Conservation (phyloP, 53 echinoderm and acorn worm species). For the Echinometra lucunter region DNA sequence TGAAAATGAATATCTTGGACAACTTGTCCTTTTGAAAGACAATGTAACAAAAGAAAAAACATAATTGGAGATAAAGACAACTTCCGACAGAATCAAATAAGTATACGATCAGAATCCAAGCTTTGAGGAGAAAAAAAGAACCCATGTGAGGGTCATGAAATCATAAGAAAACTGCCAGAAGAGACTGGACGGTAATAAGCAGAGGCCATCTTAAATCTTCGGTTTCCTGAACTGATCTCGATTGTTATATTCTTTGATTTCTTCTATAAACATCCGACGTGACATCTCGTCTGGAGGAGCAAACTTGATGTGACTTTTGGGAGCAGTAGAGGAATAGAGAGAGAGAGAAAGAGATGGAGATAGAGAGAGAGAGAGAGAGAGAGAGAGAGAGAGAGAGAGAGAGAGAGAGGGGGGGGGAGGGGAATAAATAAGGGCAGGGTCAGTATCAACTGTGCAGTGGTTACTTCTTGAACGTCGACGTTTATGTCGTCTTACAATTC, state of each 20-base stretch:
- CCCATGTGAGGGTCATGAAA: not conserved
- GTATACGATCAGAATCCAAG: not conserved
- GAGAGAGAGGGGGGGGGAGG: too few relatives aligned
- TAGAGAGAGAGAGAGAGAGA: too few relatives aligned
- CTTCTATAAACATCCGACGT: slow-evolving; percentile 6
- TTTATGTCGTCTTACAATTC: too few relatives aligned
- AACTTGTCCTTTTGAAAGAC: not conserved
- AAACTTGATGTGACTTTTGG: not conserved
- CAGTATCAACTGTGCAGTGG: not conserved
- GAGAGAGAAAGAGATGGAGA: too few relatives aligned
- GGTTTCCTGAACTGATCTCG: not conserved
- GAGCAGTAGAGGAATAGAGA: not conserved
- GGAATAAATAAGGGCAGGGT: too few relatives aligned
- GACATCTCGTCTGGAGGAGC: slow-evolving; percentile 30
- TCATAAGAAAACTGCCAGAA: not conserved
- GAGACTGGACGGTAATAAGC: not conserved
- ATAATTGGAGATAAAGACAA: not conserved
- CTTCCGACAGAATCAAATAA: not conserved
- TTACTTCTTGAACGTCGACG: too few relatives aligned
- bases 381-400: too few relatives aligned
- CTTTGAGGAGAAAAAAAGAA: not conserved
- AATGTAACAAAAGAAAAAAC: not conserved
- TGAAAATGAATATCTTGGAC: too few relatives aligned
- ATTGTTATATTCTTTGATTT: not conserved
- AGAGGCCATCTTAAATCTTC: slow-evolving; percentile 4